phyloP scores from a whole-genome alignment of 1,140 invertebrate genomes.

The Vanessa atalanta region DNA sequence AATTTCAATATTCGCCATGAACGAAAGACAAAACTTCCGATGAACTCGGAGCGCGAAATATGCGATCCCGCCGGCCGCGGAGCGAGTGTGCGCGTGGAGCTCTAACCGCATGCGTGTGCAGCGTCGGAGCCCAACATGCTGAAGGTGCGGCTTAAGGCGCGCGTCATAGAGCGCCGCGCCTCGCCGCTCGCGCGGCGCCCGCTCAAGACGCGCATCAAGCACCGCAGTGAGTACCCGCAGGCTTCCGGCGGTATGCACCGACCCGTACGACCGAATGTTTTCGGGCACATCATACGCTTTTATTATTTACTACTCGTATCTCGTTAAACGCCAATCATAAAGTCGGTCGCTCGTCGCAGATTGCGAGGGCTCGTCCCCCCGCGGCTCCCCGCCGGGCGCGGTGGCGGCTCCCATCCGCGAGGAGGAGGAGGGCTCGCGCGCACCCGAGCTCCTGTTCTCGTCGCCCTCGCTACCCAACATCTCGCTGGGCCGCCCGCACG shows the following conservation, averaged over 20 bases:
- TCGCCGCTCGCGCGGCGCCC: constrained; percentile 93
- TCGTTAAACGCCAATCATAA: not conserved
- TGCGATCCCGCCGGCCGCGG: not conserved
- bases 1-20: no score
- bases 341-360: constrained; percentile 62
- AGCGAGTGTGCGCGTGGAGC: constrained; percentile 23
- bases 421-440: constrained; percentile 82
- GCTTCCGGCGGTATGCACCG: no score
- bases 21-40: no score
- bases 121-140: constrained; percentile 98
- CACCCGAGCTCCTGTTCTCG: constrained; percentile 88
- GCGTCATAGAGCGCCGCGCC: constrained; percentile 93
- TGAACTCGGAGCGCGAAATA: not conserved
- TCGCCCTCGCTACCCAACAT: constrained; percentile 98
- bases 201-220: constrained; percentile 88
- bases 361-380: constrained; percentile 82
- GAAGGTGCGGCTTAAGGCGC: constrained; percentile 97
- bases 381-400: constrained; percentile 80
- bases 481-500: constrained; percentile 92
- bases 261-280: no score
- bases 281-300: not conserved
- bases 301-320: not conserved
- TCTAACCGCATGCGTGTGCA: constrained; percentile 80
- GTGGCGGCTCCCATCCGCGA: constrained; percentile 84
- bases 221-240: constrained; percentile 78